A percentile compares a stretch with the other conserved stretches of the same genome.
phyloP scores from a whole-genome alignment of 1,140 invertebrate species.

The Magallana angulata region DNA sequence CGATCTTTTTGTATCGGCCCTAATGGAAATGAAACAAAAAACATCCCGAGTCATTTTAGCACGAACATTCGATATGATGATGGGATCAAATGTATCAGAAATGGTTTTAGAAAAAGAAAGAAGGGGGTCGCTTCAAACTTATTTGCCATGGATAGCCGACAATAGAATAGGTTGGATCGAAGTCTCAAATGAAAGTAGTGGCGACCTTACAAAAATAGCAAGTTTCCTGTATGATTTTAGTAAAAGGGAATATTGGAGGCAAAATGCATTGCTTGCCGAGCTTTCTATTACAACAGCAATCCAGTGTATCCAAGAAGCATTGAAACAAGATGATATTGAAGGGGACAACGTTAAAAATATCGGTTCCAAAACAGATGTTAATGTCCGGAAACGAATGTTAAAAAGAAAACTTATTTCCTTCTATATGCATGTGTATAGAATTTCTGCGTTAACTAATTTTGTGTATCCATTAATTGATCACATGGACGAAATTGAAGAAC shows the following conservation, averaged over 20 bases:
- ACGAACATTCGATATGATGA: neutral
- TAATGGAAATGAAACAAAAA: neutral
- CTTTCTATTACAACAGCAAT: neutral
- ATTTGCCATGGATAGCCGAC: neutral
- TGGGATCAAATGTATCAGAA: neutral
- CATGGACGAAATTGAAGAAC: neutral
- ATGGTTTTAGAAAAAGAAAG: neutral
- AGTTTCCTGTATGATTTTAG: neutral
- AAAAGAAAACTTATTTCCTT: neutral
- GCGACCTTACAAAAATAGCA: neutral
- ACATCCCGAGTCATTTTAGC: neutral
- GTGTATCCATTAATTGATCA: neutral
- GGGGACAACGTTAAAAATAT: neutral
- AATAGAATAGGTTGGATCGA: neutral
- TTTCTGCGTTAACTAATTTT: neutral
- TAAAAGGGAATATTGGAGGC: neutral
- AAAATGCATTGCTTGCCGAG: neutral
- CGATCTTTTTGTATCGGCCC: neutral
- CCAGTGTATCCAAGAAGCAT: neutral
- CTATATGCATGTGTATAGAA: neutral
- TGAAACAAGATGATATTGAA: neutral
- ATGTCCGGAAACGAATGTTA: neutral
- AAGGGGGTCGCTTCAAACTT: neutral
- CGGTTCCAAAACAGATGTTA: neutral
- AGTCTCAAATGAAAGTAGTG: neutral